Evolutionary conservation across 2,113 vertebrate species (phyloP).

Genomic region (Phrynosoma blainvillii): DNA sequence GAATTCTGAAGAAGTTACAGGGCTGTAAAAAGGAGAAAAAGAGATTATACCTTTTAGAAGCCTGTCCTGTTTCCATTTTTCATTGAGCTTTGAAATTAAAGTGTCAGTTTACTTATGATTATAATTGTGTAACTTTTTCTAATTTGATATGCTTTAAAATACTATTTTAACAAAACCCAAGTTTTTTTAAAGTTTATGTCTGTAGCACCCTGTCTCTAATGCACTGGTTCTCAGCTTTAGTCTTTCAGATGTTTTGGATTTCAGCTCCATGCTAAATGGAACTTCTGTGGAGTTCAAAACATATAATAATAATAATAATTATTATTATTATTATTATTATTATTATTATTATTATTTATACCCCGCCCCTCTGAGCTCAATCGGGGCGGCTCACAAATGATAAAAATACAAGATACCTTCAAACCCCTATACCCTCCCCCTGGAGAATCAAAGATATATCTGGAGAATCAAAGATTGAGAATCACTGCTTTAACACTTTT

Average conservation of each 20-base stretch:
- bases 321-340: too few relatives aligned
- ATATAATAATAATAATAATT: too few relatives aligned
- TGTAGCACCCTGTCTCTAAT: constrained; percentile 15
- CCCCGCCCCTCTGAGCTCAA: too few relatives aligned
- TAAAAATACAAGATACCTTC: too few relatives aligned
- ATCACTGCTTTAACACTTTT: not conserved
- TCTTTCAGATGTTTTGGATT: too few relatives aligned
- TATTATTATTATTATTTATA: too few relatives aligned
- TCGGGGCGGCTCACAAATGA: too few relatives aligned
- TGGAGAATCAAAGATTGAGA: too few relatives aligned
- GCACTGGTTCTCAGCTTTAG: not conserved
- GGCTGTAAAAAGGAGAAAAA: constrained; percentile 73
- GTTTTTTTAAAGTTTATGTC: not conserved
- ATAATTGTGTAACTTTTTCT: not conserved
- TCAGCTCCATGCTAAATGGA: too few relatives aligned
- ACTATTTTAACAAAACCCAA: not conserved
- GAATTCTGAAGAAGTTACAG: constrained; percentile 78
- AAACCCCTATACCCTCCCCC: too few relatives aligned
- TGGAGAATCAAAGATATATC: too few relatives aligned
- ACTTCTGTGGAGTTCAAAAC: too few relatives aligned
- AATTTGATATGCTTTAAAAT: not conserved
- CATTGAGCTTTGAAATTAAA: not conserved
- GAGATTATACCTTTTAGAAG: not conserved
- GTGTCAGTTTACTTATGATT: not conserved
- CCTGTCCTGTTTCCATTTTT: accelerated